Conservation (phyloP, 92 coral and sea anemone genomes). For the Pocillopora grandis region DNA sequence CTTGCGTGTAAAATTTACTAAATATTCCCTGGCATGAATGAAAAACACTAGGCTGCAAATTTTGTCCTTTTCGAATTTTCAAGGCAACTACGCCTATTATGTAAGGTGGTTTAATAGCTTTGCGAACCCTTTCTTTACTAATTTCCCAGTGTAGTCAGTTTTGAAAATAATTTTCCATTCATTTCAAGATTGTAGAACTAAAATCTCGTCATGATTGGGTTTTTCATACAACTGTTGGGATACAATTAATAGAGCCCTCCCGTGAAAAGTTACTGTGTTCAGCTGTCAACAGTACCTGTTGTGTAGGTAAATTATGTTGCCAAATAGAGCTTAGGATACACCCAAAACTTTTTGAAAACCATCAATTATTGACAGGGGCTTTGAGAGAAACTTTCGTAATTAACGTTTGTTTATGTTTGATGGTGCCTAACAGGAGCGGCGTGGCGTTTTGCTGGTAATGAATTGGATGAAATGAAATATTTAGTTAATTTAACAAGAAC, state of each 20-base stretch:
- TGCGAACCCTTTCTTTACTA: not conserved
- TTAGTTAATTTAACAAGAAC: too few relatives aligned
- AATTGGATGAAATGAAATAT: conserved; percentile 1
- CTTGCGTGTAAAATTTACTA: too few relatives aligned
- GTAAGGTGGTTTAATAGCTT: conserved; percentile 8
- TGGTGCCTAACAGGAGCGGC: conserved; percentile 5
- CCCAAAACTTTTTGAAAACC: conserved; percentile 10
- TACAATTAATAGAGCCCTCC: not conserved
- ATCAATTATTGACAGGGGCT: conserved; percentile 5
- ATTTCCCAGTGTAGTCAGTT: not conserved
- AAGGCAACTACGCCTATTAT: not conserved
- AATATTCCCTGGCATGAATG: too few relatives aligned
- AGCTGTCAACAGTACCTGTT: conserved; percentile 24
- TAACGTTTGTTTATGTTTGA: conserved; percentile 6
- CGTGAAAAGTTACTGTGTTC: not conserved
- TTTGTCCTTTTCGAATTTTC: not conserved
- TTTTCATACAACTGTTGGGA: not conserved
- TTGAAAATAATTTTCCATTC: not conserved
- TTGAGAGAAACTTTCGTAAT: not conserved
- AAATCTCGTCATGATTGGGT: not conserved
- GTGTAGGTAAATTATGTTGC: not conserved
- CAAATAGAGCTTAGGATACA: not conserved
- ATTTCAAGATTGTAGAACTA: not conserved
- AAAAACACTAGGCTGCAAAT: not conserved
- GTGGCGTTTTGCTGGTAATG: conserved; percentile 2